Evolutionary conservation across 2,888 invertebrate species (phyloP).

Genomic region (Eupithecia inturbata): DNA sequence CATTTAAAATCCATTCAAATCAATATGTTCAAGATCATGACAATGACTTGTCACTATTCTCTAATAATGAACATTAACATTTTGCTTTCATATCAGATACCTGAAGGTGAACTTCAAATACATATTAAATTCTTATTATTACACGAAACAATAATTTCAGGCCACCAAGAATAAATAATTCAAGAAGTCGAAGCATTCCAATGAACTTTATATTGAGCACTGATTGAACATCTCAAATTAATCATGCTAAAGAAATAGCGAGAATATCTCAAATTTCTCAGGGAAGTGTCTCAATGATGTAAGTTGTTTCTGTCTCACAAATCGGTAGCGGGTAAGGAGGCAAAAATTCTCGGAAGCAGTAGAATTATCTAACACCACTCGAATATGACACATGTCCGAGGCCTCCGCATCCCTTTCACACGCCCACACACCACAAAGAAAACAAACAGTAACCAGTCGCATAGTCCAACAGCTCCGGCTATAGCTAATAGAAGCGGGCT

Average conservation of each 20-base stretch:
- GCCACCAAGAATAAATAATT: not conserved
- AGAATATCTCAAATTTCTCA: conserved; percentile 3
- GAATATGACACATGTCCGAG: conserved; percentile 24
- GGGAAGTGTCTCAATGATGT: conserved; percentile 15
- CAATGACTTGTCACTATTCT: not conserved
- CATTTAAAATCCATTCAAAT: not conserved
- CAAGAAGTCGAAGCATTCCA: not conserved
- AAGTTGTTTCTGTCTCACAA: conserved; percentile 2
- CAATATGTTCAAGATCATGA: not conserved
- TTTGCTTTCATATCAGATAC: not conserved
- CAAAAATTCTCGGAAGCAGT: conserved; percentile 19
- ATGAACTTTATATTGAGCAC: not conserved
- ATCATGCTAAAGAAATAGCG: not conserved
- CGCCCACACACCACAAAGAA: conserved; percentile 38
- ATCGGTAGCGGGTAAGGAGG: not conserved
- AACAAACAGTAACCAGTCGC: conserved; percentile 35
- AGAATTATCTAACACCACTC: conserved; percentile 19
- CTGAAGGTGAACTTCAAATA: not conserved
- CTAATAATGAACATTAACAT: not conserved
- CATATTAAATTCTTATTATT: not conserved
- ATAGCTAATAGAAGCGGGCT: conserved; percentile 36
- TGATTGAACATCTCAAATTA: conserved; percentile 11
- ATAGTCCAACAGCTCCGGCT: conserved; percentile 12
- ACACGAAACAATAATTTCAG: not conserved
- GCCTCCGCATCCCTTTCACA: conserved; percentile 36